A percentile compares a stretch with the other conserved stretches of the same genome.
Evolutionary conservation across 1,140 invertebrate genomes (phyloP).

Genomic region (Drosophila saltans): DNA sequence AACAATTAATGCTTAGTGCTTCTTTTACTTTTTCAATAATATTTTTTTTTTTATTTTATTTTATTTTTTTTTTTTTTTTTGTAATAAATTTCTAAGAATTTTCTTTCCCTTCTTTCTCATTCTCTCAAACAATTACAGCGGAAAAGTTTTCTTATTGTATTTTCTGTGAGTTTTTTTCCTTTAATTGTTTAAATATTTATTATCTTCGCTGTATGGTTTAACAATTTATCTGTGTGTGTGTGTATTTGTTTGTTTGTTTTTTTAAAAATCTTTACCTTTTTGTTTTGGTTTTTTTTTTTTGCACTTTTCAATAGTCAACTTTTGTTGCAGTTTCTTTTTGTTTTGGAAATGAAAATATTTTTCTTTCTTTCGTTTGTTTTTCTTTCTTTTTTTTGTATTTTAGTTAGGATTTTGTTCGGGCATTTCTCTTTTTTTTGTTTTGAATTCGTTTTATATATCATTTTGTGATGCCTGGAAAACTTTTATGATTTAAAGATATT

Average conservation of each 20-base stretch:
- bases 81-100: conserved; percentile 66
- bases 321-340: conserved; percentile 67
- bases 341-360: conserved; percentile 41
- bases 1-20: conserved; percentile 24
- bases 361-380: conserved; percentile 22
- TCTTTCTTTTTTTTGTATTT: conserved; percentile 15
- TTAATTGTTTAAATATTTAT: conserved; percentile 47
- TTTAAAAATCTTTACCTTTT: conserved; percentile 6
- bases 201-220: conserved; percentile 77
- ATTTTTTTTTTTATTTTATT: conserved; percentile 47
- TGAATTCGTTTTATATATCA: not conserved
- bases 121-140: conserved; percentile 71
- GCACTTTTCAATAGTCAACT: conserved; percentile 81
- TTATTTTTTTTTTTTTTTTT: conserved; percentile 65
- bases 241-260: not conserved
- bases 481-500: conserved; percentile 57
- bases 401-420: conserved; percentile 54
- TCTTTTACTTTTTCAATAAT: conserved; percentile 15
- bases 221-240: conserved; percentile 55
- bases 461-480: conserved; percentile 57
- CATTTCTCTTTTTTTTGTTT: conserved; percentile 16
- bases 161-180: conserved; percentile 7
- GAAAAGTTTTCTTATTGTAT: conserved; percentile 40
- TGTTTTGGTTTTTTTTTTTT: conserved; percentile 69
- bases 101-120: not conserved